A percentile compares a stretch with the other conserved stretches of the same genome.
These are phyloP conservation scores for Ammodytes marinus DNA, from an alignment of 2,113 vertebrate species.

Conservation along the genomic window DNA sequence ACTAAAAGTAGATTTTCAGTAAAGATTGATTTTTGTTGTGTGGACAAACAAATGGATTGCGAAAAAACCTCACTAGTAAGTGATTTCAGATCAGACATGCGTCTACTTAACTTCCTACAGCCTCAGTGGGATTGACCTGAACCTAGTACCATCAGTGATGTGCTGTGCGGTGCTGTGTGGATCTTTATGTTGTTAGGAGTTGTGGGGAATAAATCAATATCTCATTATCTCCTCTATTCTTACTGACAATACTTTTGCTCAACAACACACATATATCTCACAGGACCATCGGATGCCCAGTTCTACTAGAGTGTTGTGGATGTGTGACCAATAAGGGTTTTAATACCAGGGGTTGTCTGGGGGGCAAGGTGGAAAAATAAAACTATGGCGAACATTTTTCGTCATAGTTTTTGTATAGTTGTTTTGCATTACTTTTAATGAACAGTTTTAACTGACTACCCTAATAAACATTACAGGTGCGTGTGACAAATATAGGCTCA, in stretches of 20 bases:
- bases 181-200: conserved; percentile 27
- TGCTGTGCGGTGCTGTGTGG: background rate
- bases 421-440: too few relatives aligned
- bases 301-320: background rate
- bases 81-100: background rate
- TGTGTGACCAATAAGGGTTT: background rate
- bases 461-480: too few relatives aligned
- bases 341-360: background rate
- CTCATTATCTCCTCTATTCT: conserved; percentile 49
- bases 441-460: too few relatives aligned
- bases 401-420: too few relatives aligned
- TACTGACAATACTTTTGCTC: conserved; percentile 25
- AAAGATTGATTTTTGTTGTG: background rate
- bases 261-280: conserved; percentile 16
- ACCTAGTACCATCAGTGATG: conserved; percentile 69
- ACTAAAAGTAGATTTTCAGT: background rate
- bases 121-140: conserved; percentile 83
- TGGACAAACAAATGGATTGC: background rate
- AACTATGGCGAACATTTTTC: too few relatives aligned
- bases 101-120: background rate
- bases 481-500: too few relatives aligned
- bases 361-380: too few relatives aligned
- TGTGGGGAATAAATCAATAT: conserved; percentile 53
- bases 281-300: background rate
- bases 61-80: background rate